phyloP scores from a whole-genome alignment of 2,113 vertebrate species.

The Brachyhypopomus occidentalis region DNA sequence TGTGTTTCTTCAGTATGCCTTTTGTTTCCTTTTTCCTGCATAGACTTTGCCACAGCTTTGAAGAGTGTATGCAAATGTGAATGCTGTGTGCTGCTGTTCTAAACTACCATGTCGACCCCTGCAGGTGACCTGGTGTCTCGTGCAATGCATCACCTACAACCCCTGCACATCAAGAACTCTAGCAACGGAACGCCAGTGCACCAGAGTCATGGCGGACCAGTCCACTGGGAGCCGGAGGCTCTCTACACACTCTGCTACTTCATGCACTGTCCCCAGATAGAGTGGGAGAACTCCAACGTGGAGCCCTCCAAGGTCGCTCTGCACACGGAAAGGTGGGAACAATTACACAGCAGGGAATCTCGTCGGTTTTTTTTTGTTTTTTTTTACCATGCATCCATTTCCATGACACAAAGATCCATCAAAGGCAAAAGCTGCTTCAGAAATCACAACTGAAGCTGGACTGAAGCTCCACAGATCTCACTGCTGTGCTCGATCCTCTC shows the following conservation, averaged over 20 bases:
- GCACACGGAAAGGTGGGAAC: slow-evolving; percentile 90
- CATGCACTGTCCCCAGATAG: slow-evolving; percentile 98
- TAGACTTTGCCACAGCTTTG: slow-evolving; percentile 13
- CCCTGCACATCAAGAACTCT: slow-evolving; percentile 85
- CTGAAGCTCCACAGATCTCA: background rate
- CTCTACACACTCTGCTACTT: slow-evolving; percentile 98
- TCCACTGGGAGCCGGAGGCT: slow-evolving; percentile 95
- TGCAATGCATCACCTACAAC: slow-evolving; percentile 95
- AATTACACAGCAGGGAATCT: background rate
- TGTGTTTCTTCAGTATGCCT: slow-evolving; percentile 17
- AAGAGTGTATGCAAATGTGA: slow-evolving; percentile 15
- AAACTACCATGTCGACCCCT: slow-evolving; percentile 26
- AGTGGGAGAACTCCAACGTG: slow-evolving; percentile 97
- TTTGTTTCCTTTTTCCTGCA: slow-evolving; percentile 7
- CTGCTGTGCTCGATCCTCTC: background rate
- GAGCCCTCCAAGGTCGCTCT: slow-evolving; percentile 94
- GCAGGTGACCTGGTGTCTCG: slow-evolving; percentile 90
- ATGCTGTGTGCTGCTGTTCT: background rate
- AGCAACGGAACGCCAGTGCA: slow-evolving; percentile 89
- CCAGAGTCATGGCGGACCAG: slow-evolving; percentile 78
- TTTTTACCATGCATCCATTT: background rate
- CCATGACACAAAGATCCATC: background rate
- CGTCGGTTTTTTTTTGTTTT: too few species aligned
- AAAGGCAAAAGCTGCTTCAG: background rate
- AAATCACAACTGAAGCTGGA: background rate